A percentile compares a stretch with the other conserved stretches of the same genome.
Conservation (phyloP, 2,888 invertebrate genomes). For the Sinotaia quadrata region DNA sequence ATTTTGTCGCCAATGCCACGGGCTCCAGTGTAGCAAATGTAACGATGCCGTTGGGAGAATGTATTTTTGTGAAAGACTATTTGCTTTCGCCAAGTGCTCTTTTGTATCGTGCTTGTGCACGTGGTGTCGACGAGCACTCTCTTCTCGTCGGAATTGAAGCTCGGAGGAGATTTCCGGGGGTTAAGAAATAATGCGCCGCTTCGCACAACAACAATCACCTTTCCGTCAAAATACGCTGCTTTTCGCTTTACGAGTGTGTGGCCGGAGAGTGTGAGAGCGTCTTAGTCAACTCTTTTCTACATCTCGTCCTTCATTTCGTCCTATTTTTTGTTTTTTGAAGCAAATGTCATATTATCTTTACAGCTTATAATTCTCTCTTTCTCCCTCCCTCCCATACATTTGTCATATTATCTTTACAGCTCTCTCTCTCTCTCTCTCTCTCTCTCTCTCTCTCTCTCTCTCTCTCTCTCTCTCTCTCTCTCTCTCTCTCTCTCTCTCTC, state of each 20-base stretch:
- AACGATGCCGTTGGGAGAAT: conserved; percentile 16
- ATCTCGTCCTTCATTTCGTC: too few species aligned
- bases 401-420: not conserved
- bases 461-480: not conserved
- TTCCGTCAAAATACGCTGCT: not conserved
- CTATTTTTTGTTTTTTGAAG: too few species aligned
- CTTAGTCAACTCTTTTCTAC: too few species aligned
- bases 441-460: not conserved
- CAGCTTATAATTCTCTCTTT: not conserved
- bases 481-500: conserved; percentile 10
- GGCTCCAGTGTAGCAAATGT: conserved; percentile 2
- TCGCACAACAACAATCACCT: not conserved
- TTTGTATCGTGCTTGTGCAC: conserved; percentile 25
- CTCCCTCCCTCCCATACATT: not conserved
- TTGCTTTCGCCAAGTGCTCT: conserved; percentile 17
- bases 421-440: not conserved
- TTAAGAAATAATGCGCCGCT: too few species aligned
- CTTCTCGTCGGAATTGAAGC: not conserved
- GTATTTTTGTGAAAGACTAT: conserved; percentile 4
- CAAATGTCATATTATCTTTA: too few species aligned
- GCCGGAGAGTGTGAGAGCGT: too few species aligned
- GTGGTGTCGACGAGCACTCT: conserved; percentile 18
- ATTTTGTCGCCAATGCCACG: conserved; percentile 15
- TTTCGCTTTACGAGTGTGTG: too few species aligned
- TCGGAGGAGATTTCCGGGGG: too few species aligned